A percentile compares a stretch with the other conserved stretches of the same genome.
phyloP scores from a whole-genome alignment of 1,140 invertebrate species.

The Argopecten irradians region DNA sequence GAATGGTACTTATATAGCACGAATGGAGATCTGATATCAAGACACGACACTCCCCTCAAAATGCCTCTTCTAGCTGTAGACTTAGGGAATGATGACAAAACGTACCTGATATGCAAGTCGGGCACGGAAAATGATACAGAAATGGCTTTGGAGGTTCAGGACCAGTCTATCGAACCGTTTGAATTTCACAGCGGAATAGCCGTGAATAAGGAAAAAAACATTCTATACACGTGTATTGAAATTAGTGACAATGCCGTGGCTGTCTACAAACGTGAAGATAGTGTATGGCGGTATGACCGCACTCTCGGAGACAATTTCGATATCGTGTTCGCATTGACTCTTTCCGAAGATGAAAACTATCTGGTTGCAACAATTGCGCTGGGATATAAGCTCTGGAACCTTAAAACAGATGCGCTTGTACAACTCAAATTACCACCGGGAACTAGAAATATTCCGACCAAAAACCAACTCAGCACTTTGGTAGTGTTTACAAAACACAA shows the following conservation, averaged over 20 bases:
- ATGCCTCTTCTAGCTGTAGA: constrained; percentile 66
- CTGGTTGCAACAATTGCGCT: constrained; percentile 90
- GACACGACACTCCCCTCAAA: constrained; percentile 63
- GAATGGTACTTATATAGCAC: constrained; percentile 72
- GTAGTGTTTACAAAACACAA: constrained; percentile 92
- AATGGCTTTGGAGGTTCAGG: constrained; percentile 72
- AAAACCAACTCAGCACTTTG: constrained; percentile 75
- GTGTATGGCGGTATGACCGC: constrained; percentile 75
- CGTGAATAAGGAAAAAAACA: constrained; percentile 62
- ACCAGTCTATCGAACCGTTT: constrained; percentile 81
- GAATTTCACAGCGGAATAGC: constrained; percentile 87
- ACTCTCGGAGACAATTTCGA: constrained; percentile 77
- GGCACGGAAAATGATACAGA: constrained; percentile 66
- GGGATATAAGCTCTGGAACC: constrained; percentile 81
- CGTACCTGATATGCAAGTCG: constrained; percentile 69
- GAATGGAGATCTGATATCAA: constrained; percentile 62
- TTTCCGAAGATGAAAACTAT: constrained; percentile 88
- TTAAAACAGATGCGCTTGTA: constrained; percentile 79
- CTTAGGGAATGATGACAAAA: constrained; percentile 60
- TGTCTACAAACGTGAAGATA: constrained; percentile 70
- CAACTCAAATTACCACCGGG: constrained; percentile 89
- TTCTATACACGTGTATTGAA: constrained; percentile 76
- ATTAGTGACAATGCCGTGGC: constrained; percentile 75
- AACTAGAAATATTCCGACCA: constrained; percentile 94
- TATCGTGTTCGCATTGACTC: constrained; percentile 86